Evolutionary conservation across 2,797 vertebrate genomes (phyloP).

Genomic region (Typhlichthys subterraneus): DNA sequence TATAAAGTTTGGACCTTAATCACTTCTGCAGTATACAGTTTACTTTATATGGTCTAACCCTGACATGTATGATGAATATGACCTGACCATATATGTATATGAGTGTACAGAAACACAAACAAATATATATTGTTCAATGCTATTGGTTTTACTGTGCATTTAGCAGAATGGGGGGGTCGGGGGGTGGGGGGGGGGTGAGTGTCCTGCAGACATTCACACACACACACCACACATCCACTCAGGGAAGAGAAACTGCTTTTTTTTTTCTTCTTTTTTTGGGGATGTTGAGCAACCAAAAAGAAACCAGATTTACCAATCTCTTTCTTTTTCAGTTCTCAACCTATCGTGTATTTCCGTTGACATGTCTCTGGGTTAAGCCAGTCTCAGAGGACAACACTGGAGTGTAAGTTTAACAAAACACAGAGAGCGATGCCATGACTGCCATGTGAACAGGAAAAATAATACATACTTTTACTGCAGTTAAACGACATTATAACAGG

Average conservation of each 20-base stretch:
- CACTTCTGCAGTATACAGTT: neutral
- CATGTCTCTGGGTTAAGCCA: conserved; percentile 92
- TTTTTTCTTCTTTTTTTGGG: neutral
- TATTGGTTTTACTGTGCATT: too few relatives aligned
- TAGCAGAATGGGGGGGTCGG: too few relatives aligned
- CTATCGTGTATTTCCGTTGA: conserved; percentile 88
- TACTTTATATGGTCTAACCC: neutral
- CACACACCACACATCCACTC: neutral
- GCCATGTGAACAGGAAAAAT: neutral
- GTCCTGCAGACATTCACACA: neutral
- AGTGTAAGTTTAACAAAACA: conserved; percentile 80
- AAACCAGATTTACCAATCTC: neutral
- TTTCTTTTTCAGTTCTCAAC: conserved; percentile 86
- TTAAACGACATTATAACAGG: too few relatives aligned
- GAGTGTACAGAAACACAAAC: neutral
- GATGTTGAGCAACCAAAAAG: neutral
- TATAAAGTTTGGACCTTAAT: too few relatives aligned
- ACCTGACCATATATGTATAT: neutral
- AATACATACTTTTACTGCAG: too few relatives aligned
- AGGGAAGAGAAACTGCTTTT: neutral
- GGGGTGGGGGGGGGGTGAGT: too few relatives aligned
- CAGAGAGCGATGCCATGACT: neutral
- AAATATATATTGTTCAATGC: neutral
- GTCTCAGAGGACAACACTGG: conserved; percentile 84
- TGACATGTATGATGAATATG: neutral